A percentile compares a stretch with the other conserved stretches of the same genome.
These are phyloP conservation scores for Helicoverpa armigera DNA, from an alignment of 1,140 invertebrate genomes.

Conservation along the genomic window DNA sequence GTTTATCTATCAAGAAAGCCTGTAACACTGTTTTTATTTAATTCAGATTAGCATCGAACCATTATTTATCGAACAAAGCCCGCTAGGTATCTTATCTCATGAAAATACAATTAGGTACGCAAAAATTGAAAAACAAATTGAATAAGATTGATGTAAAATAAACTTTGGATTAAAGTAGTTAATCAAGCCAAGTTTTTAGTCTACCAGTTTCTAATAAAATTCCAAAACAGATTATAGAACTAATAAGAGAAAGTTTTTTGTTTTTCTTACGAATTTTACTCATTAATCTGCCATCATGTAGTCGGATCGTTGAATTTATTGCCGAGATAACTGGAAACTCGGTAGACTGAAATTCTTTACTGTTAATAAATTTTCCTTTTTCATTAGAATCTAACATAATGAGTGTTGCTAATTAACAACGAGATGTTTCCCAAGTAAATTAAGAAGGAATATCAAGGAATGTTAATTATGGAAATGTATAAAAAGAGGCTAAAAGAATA, in stretches of 20 bases:
- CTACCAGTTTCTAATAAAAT: slow-evolving; percentile 25
- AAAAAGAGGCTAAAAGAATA: slow-evolving; percentile 16
- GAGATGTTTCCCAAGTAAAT: slow-evolving; percentile 22
- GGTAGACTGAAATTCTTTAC: slow-evolving; percentile 53
- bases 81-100: background rate
- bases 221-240: slow-evolving; percentile 53
- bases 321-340: slow-evolving; percentile 60
- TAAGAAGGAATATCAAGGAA: slow-evolving; percentile 40
- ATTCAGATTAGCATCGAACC: background rate
- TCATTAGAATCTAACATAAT: slow-evolving; percentile 53
- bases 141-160: slow-evolving; percentile 26
- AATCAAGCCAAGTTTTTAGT: slow-evolving; percentile 1
- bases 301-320: slow-evolving; percentile 60
- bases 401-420: slow-evolving; percentile 45
- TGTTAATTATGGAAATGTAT: slow-evolving; percentile 26
- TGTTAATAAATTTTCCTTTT: slow-evolving; percentile 56
- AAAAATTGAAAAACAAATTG: slow-evolving; percentile 2
- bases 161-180: slow-evolving; percentile 20
- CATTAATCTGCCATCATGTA: slow-evolving; percentile 68
- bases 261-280: slow-evolving; percentile 64
- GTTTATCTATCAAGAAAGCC: background rate
- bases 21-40: background rate
- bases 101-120: slow-evolving; percentile 1
- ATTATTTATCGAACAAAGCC: background rate
- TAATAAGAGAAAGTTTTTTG: slow-evolving; percentile 59